Evolutionary conservation across 2,888 invertebrate genomes (phyloP), one percentile per base, ranked within the genome.

Genomic region (Cheilosia pagana): DNA sequence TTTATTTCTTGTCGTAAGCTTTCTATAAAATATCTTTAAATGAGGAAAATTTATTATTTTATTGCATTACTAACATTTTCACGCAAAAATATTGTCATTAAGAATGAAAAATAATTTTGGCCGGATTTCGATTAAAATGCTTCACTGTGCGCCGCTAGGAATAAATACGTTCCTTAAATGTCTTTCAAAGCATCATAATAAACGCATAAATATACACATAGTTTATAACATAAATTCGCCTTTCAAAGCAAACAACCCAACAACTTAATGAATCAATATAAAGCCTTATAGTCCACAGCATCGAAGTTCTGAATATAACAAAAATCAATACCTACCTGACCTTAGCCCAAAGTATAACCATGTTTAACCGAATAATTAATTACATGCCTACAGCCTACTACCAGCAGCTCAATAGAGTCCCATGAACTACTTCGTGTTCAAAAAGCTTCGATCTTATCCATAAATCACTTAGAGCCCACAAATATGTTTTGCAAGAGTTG

Each of bases 281-380:
- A 12, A 43, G 60, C 43, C 43, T 60, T 43, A 45, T 16, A 16
- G 8, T n/a, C 48, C 48, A n/a, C 7, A 35, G 48, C 59, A 23
- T n/a, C 23, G 25, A 19, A 25, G n/a, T 16, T 53, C 53, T n/a
- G 31, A 63, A 63, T 21, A 63, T 35, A 63, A 63, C 62, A 63
- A 48, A 62, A 63, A 63, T 63, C 62, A 35, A 63, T 63, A 63
- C 35, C 53, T 63, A 63, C 21, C 53, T 53, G 53, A 63, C 62
- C 35, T 62, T 48, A 48, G 62, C n/a, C 28, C 53, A 31, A 35
- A 16, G 21, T 21, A 63, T 63, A 63, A 31, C 48, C 35, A 45
- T 48, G 48, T 48, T 63, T 63, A 62, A 63, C 62, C 62, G 48
- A 45, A 63, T 65, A 65, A 65, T 65, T 65, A 65, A 65, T 65